Percentiles rank a stretch among this genome's conserved stretches.
phyloP scores from a whole-genome alignment of 2,888 invertebrate genomes.

The Pammene fasciana region DNA sequence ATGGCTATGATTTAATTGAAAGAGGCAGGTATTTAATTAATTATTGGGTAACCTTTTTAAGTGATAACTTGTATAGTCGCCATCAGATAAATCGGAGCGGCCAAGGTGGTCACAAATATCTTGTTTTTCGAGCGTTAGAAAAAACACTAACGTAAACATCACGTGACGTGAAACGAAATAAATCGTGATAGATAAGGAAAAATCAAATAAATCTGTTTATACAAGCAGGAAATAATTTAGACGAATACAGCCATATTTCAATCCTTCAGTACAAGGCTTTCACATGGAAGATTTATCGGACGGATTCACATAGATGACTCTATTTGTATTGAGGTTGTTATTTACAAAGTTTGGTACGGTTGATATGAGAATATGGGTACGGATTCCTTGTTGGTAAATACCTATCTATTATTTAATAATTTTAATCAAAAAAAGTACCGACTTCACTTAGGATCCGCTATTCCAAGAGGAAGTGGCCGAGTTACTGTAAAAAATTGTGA shows the following conservation, averaged over 20 bases:
- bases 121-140: too few species aligned
- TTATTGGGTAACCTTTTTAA: too few species aligned
- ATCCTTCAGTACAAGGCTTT: slow-evolving; percentile 24
- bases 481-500: too few species aligned
- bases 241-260: slow-evolving; percentile 31
- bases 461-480: too few species aligned
- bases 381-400: neutral
- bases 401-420: neutral
- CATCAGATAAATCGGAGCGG: too few species aligned
- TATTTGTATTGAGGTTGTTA: slow-evolving; percentile 31
- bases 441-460: too few species aligned
- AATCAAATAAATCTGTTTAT: slow-evolving; percentile 30
- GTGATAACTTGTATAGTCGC: too few species aligned
- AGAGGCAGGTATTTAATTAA: too few species aligned
- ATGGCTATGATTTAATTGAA: too few species aligned
- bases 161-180: neutral
- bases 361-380: slow-evolving; percentile 11
- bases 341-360: slow-evolving; percentile 5
- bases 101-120: too few species aligned
- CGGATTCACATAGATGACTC: slow-evolving; percentile 21
- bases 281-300: slow-evolving; percentile 29
- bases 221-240: slow-evolving; percentile 32
- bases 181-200: slow-evolving; percentile 24
- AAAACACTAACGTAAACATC: neutral
- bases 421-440: too few species aligned